Conservation (phyloP, 2,888 invertebrate species). For the Drosophila paramelanica region DNA sequence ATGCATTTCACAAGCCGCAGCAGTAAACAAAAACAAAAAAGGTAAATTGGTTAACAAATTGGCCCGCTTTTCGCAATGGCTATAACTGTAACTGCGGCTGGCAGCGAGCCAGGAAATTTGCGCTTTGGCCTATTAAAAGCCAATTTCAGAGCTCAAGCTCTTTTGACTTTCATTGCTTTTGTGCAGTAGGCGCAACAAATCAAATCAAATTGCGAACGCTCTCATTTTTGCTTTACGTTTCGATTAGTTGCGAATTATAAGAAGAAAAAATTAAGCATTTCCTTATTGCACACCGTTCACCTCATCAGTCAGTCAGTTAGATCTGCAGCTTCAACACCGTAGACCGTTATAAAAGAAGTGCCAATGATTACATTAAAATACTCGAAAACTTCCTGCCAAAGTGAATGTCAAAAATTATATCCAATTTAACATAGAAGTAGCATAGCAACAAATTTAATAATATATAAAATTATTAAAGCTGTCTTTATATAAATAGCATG, state of each 20-base stretch:
- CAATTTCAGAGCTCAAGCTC: constrained; percentile 50
- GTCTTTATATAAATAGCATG: too few relatives aligned
- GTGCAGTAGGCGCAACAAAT: constrained; percentile 46
- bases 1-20: constrained; percentile 42
- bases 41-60: constrained; percentile 57
- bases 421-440: background rate
- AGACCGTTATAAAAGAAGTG: constrained; percentile 26
- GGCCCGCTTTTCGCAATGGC: constrained; percentile 52
- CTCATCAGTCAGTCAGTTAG: constrained; percentile 31
- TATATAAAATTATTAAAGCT: too few relatives aligned
- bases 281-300: constrained; percentile 64
- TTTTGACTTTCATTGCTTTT: constrained; percentile 56
- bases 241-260: constrained; percentile 42
- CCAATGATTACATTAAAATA: constrained; percentile 6
- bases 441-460: background rate
- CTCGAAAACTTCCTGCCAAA: constrained; percentile 30
- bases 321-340: background rate
- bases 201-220: constrained; percentile 34
- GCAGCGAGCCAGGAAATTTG: constrained; percentile 67
- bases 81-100: constrained; percentile 36
- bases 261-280: constrained; percentile 49
- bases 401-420: constrained; percentile 15
- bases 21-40: constrained; percentile 14
- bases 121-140: constrained; percentile 62
- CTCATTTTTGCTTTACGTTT: constrained; percentile 31